phyloP scores from a whole-genome alignment of 2,113 vertebrate genomes.

The Pardalotus punctatus region DNA sequence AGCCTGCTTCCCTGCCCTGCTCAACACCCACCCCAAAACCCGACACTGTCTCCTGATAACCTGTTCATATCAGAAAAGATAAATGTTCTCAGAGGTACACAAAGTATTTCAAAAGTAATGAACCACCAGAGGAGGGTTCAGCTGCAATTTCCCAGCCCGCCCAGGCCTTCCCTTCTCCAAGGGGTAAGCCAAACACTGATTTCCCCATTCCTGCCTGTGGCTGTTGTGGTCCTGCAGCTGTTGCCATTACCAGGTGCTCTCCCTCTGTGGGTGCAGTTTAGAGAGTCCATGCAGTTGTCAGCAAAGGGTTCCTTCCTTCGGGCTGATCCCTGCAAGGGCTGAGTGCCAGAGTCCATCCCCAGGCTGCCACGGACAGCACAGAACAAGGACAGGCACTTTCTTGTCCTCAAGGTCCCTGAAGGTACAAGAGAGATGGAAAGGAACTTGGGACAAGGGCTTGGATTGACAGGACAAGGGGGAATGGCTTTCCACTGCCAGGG shows the following conservation, averaged over 20 bases:
- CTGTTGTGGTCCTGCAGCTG: neutral
- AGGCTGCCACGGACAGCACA: neutral
- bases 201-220: neutral
- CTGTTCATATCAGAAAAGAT: neutral
- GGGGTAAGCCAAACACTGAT: neutral
- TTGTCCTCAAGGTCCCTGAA: neutral
- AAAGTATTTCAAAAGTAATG: neutral
- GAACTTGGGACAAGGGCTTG: neutral
- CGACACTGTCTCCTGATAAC: neutral
- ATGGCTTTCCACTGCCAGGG: neutral
- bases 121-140: neutral
- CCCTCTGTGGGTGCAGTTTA: neutral
- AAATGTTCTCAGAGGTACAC: neutral
- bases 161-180: neutral
- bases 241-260: neutral
- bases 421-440: neutral
- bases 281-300: neutral
- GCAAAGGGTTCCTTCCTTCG: neutral
- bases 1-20: neutral
- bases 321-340: neutral
- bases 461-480: neutral
- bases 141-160: neutral
- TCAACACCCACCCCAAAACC: neutral
- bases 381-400: neutral
- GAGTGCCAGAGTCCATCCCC: neutral